Percentiles rank a stretch among this genome's conserved stretches.
phyloP scores from a whole-genome alignment of 1,140 invertebrate species.

The Brachionus asplanchnoidis region DNA sequence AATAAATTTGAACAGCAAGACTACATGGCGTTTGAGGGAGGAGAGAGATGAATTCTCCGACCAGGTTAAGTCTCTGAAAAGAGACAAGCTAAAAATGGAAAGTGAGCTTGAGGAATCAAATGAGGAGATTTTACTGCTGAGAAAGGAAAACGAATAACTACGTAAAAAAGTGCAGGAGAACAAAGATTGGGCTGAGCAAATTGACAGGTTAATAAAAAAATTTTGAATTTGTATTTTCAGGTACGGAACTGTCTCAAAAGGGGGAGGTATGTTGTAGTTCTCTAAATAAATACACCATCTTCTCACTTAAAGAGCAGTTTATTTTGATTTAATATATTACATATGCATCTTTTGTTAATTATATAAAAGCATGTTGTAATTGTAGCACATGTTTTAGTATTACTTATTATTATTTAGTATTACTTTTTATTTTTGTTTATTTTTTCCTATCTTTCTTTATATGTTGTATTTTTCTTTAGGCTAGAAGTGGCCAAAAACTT shows the following conservation, averaged over 20 bases:
- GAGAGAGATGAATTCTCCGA: not conserved
- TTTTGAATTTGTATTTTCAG: not conserved
- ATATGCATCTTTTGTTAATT: not conserved
- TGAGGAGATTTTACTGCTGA: not conserved
- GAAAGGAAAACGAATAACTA: not conserved
- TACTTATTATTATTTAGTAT: too few relatives aligned
- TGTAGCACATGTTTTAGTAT: too few relatives aligned
- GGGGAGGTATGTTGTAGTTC: not conserved
- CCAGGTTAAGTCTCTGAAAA: not conserved
- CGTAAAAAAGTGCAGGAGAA: not conserved
- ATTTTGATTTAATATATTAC: not conserved
- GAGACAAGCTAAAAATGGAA: not conserved
- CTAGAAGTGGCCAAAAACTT: too few relatives aligned
- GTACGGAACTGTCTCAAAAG: not conserved
- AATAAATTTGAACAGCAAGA: not conserved
- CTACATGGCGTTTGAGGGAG: not conserved
- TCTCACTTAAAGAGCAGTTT: not conserved
- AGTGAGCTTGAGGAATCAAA: not conserved
- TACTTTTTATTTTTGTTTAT: too few relatives aligned
- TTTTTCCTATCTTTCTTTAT: too few relatives aligned
- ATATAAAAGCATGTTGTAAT: too few relatives aligned
- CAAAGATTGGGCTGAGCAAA: not conserved
- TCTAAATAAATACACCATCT: not conserved
- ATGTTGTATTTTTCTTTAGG: too few relatives aligned
- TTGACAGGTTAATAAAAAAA: not conserved